Evolutionary conservation across 1,140 invertebrate species (phyloP), one percentile per base, ranked within the genome.

Genomic region (Platyscapa corneri): DNA sequence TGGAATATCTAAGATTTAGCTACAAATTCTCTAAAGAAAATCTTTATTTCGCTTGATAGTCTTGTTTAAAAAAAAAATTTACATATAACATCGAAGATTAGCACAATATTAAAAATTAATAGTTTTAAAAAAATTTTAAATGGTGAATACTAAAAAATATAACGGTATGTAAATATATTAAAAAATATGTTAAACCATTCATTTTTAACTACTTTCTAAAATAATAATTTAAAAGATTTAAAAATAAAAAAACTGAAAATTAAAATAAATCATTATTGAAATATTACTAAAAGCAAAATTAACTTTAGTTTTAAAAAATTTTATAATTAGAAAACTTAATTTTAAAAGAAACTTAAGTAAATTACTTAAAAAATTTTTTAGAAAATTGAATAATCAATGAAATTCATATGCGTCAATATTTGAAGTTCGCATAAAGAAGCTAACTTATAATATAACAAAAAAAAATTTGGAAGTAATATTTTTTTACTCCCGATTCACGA

Each of bases 1-100:
- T 53, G 53, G 32, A 37, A 78, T 76, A 75, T 76, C 5, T 76
- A 16, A 76, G 42, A 30, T 12, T 76, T 16, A 78, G 34, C 32
- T 53, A 64, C 56, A 78, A 78, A 78, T 30, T 78, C 32, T 27
- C 18, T 12, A n/a, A 18, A 34, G 27, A 76, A 76, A 76, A 60
- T 49, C n/a, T 49, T 76, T 76, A 76, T 76, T 60, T 60, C 23
- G 16, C 8, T 53, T 60, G 23, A 27, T 27, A 60, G 20, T 60
- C 53, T 56, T 60, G 56, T 27, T 6, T 76, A 10, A n/a, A 42
- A 18, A 60, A 27, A 14, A 60, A 60, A 27, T 10, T 60, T 60
- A 14, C 14, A 60, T 23, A 1, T 60, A 27, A 1, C 27, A 60
- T 2, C 27, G 2, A 60, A 27, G 10, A 60, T 10, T 27, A 27